Percentiles rank a stretch among this genome's conserved stretches.
Evolutionary conservation across 1,140 invertebrate genomes (phyloP).

Genomic region (Drosophila willistoni): DNA sequence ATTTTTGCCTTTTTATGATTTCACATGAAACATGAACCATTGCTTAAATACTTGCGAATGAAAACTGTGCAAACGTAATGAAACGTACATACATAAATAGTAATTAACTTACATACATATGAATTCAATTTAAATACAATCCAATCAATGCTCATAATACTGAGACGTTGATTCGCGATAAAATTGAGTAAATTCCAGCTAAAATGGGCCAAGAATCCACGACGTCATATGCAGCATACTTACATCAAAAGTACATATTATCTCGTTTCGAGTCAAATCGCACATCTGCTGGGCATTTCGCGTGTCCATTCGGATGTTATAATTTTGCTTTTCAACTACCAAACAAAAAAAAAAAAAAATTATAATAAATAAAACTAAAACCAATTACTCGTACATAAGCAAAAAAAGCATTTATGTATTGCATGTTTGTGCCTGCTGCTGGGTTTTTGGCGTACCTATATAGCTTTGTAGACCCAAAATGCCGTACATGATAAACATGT

Average conservation of each 20-base stretch:
- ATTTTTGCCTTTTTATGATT: conserved; percentile 53
- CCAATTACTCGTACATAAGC: conserved; percentile 31
- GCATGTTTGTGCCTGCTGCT: conserved; percentile 80
- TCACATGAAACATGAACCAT: conserved; percentile 56
- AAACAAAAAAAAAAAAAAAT: conserved; percentile 6
- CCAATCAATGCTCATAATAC: not conserved
- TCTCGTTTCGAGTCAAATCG: not conserved
- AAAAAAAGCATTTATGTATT: conserved; percentile 61
- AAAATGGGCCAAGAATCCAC: conserved; percentile 70
- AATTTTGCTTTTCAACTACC: conserved; percentile 66
- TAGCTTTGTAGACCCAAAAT: conserved; percentile 45
- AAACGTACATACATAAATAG: conserved; percentile 11
- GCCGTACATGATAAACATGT: conserved; percentile 14
- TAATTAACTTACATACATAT: conserved; percentile 13
- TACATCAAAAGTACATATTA: conserved; percentile 17
- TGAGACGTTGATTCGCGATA: conserved; percentile 9
- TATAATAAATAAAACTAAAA: conserved; percentile 8
- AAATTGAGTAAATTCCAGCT: conserved; percentile 46
- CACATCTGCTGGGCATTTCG: conserved; percentile 15
- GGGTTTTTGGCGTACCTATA: conserved; percentile 31
- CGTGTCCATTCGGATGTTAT: conserved; percentile 51
- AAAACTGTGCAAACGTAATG: conserved; percentile 77
- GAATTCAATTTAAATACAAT: not conserved
- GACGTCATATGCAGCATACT: conserved; percentile 80
- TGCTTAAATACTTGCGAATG: conserved; percentile 69